A percentile compares a stretch with the other conserved stretches of the same genome.
Conservation (phyloP, 2,797 vertebrate genomes). For the Cuculus canorus region DNA sequence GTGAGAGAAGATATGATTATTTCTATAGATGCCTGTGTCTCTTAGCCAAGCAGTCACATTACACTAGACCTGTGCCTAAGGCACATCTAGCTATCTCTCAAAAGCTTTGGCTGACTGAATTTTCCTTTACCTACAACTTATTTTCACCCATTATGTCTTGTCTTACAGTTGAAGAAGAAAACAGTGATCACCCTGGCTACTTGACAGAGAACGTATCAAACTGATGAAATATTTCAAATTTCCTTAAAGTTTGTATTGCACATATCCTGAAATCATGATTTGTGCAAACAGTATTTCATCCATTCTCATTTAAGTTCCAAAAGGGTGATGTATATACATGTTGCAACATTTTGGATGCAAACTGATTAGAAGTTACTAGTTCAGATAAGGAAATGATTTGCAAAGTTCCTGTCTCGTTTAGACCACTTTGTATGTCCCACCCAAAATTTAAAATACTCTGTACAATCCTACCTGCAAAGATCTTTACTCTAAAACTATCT, state of each 20-base stretch:
- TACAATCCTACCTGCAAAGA: background rate
- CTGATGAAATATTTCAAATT: conserved; percentile 63
- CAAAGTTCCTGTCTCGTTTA: background rate
- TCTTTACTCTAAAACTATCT: background rate
- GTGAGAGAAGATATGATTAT: background rate
- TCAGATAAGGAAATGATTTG: background rate
- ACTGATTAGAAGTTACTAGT: background rate
- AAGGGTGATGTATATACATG: background rate
- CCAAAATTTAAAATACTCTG: background rate
- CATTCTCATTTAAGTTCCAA: background rate
- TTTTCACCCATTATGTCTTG: background rate
- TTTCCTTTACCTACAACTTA: background rate
- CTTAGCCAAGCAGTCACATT: background rate
- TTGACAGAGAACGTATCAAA: conserved; percentile 53
- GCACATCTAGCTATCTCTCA: background rate
- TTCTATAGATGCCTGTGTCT: background rate
- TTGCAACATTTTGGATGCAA: background rate
- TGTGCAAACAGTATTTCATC: background rate
- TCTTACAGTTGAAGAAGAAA: conserved; percentile 69
- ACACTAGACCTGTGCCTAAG: background rate
- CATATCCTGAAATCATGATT: background rate
- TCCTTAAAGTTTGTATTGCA: background rate
- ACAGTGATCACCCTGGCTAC: conserved; percentile 56
- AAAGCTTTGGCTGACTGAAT: background rate
- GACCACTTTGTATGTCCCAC: background rate